Evolutionary conservation across 2,113 vertebrate genomes (phyloP).

Genomic region (Muscicapa adusta): DNA sequence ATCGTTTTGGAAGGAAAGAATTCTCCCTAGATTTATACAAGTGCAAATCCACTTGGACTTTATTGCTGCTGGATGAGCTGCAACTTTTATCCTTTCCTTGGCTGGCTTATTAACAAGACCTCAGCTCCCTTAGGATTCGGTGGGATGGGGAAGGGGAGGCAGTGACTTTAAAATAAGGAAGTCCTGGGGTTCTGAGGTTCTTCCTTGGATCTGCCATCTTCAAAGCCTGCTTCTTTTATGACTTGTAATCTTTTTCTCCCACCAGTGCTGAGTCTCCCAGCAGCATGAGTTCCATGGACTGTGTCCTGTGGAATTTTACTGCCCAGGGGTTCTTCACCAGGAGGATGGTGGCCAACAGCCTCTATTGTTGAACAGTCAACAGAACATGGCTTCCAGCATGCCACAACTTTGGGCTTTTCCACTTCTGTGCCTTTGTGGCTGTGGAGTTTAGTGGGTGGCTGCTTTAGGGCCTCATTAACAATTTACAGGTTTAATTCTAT

Average conservation of each 20-base stretch:
- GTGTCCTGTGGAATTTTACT: neutral
- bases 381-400: neutral
- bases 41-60: conserved; percentile 33
- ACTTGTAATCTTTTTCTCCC: neutral
- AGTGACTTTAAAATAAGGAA: neutral
- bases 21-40: conserved; percentile 28
- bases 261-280: neutral
- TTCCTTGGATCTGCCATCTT: neutral
- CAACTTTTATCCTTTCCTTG: neutral
- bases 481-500: conserved; percentile 35
- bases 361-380: neutral
- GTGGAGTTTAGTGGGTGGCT: conserved; percentile 11
- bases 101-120: neutral
- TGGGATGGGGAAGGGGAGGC: neutral
- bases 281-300: neutral
- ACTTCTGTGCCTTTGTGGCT: neutral
- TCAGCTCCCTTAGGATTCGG: neutral
- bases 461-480: conserved; percentile 44
- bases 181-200: neutral
- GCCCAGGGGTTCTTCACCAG: neutral
- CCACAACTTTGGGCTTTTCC: neutral
- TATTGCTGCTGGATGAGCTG: neutral
- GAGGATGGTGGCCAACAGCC: neutral
- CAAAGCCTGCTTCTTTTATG: neutral
- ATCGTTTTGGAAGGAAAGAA: neutral